Percentiles rank a stretch among this genome's conserved stretches.
Conservation (phyloP, 2,888 invertebrate genomes). For the Drosophila neutralis region DNA sequence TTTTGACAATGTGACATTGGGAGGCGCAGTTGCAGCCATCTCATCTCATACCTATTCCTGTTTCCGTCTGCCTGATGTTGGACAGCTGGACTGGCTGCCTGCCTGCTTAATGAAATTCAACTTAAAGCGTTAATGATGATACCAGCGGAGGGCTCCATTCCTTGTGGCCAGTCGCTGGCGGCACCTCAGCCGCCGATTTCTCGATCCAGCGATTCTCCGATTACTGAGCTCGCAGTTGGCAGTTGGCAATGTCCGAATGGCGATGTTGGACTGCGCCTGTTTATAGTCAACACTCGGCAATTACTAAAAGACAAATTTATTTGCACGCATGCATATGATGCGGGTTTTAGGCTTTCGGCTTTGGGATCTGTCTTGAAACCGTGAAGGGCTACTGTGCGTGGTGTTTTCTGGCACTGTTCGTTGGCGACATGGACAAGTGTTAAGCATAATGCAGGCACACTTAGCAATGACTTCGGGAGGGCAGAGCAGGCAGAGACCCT, state of each 20-base stretch:
- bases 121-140: conserved; percentile 73
- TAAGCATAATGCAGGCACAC: conserved; percentile 80
- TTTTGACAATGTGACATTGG: conserved; percentile 37
- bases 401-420: conserved; percentile 56
- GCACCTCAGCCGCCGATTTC: conserved; percentile 1
- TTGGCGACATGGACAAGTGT: conserved; percentile 75
- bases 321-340: conserved; percentile 81
- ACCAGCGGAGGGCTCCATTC: conserved; percentile 35
- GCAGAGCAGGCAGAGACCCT: conserved; percentile 21
- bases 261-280: conserved; percentile 59
- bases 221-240: conserved; percentile 9
- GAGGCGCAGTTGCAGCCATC: conserved; percentile 24
- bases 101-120: conserved; percentile 81
- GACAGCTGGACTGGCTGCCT: conserved; percentile 25
- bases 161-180: conserved; percentile 1
- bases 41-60: conserved; percentile 10
- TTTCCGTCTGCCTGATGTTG: conserved; percentile 16
- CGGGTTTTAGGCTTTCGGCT: conserved; percentile 36
- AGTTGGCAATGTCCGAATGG: conserved; percentile 32
- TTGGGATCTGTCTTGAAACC: neutral
- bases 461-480: conserved; percentile 11
- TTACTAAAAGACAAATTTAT: conserved; percentile 84
- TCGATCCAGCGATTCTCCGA: conserved; percentile 4
- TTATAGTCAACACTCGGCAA: conserved; percentile 76
- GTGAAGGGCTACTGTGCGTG: conserved; percentile 41